A percentile compares a stretch with the other conserved stretches of the same genome.
Conservation (phyloP, 1,140 invertebrate genomes). For the Anastrepha obliqua region DNA sequence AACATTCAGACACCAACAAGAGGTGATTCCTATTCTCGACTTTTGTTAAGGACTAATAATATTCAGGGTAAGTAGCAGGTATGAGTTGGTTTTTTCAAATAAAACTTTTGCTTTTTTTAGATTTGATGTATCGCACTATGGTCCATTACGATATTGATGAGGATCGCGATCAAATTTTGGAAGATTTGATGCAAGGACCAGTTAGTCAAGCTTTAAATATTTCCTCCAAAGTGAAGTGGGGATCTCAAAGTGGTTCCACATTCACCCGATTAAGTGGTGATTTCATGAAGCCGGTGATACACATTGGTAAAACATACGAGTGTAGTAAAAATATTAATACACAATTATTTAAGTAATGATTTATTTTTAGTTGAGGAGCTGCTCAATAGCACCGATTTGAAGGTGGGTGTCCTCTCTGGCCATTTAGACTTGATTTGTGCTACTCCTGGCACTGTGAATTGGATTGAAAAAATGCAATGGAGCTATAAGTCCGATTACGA, state of each 20-base stretch:
- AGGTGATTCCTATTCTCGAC: slow-evolving; percentile 60
- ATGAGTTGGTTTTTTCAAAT: background rate
- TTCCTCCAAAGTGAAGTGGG: slow-evolving; percentile 80
- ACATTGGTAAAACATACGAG: slow-evolving; percentile 76
- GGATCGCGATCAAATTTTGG: slow-evolving; percentile 72
- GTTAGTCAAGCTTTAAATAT: slow-evolving; percentile 81
- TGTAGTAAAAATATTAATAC: background rate
- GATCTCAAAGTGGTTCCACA: slow-evolving; percentile 78
- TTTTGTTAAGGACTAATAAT: slow-evolving; percentile 32
- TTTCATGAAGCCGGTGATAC: slow-evolving; percentile 90
- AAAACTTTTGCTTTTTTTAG: slow-evolving; percentile 56
- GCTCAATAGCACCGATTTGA: slow-evolving; percentile 79
- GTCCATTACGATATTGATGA: slow-evolving; percentile 69
- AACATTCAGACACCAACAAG: slow-evolving; percentile 80
- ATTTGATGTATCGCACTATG: slow-evolving; percentile 69
- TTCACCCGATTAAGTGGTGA: slow-evolving; percentile 80
- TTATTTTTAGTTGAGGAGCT: slow-evolving; percentile 80
- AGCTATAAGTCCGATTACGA: slow-evolving; percentile 76
- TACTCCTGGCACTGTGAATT: slow-evolving; percentile 80
- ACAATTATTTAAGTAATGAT: background rate
- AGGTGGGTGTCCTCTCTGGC: slow-evolving; percentile 70
- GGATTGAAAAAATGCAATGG: slow-evolving; percentile 84
- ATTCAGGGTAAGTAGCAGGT: slow-evolving; percentile 17
- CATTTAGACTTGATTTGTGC: slow-evolving; percentile 84
- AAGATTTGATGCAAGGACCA: slow-evolving; percentile 82